Base-by-base conservation (phyloP, 2,888 invertebrate species). In the Erebia palarica region DNA sequence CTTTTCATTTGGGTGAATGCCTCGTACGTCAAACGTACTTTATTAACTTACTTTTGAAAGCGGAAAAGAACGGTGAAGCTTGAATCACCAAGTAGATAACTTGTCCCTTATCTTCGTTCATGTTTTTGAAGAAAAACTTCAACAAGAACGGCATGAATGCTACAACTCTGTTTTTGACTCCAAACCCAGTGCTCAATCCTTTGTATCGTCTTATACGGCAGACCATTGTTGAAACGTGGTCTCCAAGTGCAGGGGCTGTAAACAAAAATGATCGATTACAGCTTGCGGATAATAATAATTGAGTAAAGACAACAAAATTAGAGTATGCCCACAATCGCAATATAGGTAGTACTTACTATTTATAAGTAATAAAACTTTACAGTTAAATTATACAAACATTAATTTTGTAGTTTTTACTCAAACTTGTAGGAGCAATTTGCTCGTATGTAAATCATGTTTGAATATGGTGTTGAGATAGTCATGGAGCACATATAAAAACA, bases 91-190 rank as follows among this genome's bases (percentile, higher is more conserved):
- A 86, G 79, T 95, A 94, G 80, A 95, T 94, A 16, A 94, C 94
- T 72, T 93, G 93, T 1, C 86, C 85, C 1, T 90, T 85, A 8
- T 93, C 90, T 60, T 95, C 94, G 2, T 84, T 89, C 0, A 94
- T 88, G 75, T 96, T 95, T 76, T 95, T 95, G 77, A 97, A 95
- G 3, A 95, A 95, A 66, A 97, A 87, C 14, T 95, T 95, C 68
- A 97, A 89, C 60, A 96, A 94, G 82, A 97, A 97, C 0, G 97
- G 96, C 83, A 95, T 94, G 82, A 95, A 97, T 0, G 89, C 84
- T 0, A 95, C 93, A 0, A 92, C 81, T 67, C 94, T 94, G 0
- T 95, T 95, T 21, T 94, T 94, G 0, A 95, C 92, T 10, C 94
- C 94, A 81, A 95, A 97, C 0, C 96, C 95, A 0, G 65, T 82